Base-by-base conservation (phyloP, 2,888 invertebrate species). In the Gari tellinella region DNA sequence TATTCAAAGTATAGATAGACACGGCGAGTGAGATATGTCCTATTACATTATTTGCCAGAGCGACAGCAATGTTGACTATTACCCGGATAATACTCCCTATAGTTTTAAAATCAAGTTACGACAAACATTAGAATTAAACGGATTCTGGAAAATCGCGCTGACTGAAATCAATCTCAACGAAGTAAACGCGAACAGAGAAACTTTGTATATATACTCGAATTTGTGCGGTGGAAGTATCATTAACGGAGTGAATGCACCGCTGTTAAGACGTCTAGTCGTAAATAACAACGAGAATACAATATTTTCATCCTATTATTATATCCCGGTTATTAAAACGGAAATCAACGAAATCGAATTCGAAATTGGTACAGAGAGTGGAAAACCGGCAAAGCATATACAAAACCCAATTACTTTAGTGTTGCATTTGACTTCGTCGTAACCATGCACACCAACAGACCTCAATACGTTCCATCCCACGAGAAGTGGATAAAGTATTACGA, bases 401-500 rank as follows among this genome's bases (percentile, higher is more conserved):
- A n/a, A n/a, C n/a, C n/a, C n/a, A n/a, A n/a, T n/a, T n/a, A n/a
- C n/a, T n/a, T n/a, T n/a, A n/a, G n/a, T n/a, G n/a, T n/a, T n/a
- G n/a, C n/a, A n/a, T n/a, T n/a, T n/a, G n/a, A n/a, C n/a, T n/a
- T n/a, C n/a, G n/a, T n/a, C n/a, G n/a, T n/a, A n/a, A n/a, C n/a
- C n/a, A n/a, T n/a, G n/a, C n/a, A n/a, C n/a, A n/a, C n/a, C n/a
- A n/a, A n/a, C n/a, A n/a, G n/a, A n/a, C n/a, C n/a, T n/a, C n/a
- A n/a, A n/a, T 49, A 49, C 15, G 49, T 49, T 3, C 49, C 49
- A 15, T 49, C 49, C 14, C 25, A 25, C 21, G 26, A 62, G 21
- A 68, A 68, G 38, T 68, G 68, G 68, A 37, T 19, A 15, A 48
- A 62, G 26, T 68, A 40, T 41, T 68, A 62, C 48, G 62, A 68